phyloP scores from a whole-genome alignment of 2,797 vertebrate genomes.

The Sitta carolinensis region DNA sequence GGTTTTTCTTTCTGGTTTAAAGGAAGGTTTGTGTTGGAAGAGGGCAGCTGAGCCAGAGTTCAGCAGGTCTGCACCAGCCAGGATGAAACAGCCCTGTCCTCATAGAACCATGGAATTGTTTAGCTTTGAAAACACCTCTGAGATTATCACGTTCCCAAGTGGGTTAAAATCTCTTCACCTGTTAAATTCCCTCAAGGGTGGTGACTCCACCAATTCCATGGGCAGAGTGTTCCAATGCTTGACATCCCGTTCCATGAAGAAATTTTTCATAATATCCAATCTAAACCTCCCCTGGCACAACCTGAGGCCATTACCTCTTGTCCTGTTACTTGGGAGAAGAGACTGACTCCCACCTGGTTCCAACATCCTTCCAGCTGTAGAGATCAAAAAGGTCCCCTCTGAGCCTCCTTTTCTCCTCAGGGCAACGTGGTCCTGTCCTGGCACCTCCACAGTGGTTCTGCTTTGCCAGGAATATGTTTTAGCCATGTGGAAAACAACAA shows the following conservation, averaged over 20 bases:
- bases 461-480: background rate
- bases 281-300: background rate
- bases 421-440: accelerated
- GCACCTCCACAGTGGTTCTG: background rate
- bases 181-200: background rate
- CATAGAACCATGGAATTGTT: background rate
- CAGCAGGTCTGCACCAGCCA: background rate
- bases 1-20: background rate
- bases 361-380: background rate
- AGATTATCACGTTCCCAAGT: background rate
- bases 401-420: background rate
- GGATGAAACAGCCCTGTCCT: background rate
- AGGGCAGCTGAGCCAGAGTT: background rate
- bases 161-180: background rate
- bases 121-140: background rate
- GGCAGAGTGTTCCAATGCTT: background rate
- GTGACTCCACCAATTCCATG: background rate
- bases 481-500: background rate
- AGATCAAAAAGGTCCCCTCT: background rate
- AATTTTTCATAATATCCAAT: background rate
- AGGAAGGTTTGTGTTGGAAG: background rate
- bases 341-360: background rate
- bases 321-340: background rate
- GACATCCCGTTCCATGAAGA: background rate
- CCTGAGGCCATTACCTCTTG: background rate